phyloP scores from a whole-genome alignment of 2,888 invertebrate species.

The Myopa tessellatipennis region DNA sequence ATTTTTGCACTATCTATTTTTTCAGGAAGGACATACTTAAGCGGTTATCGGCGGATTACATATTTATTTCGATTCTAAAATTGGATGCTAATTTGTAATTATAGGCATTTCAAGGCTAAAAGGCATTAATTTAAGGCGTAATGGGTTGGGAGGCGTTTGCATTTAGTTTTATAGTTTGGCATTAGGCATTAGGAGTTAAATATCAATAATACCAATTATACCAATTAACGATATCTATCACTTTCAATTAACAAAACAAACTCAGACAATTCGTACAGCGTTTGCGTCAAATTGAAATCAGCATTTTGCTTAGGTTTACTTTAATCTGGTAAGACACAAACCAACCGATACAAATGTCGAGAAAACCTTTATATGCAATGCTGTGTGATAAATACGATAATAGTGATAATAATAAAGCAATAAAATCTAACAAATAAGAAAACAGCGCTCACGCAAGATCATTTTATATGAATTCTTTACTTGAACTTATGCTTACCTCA shows the following conservation, averaged over 20 bases:
- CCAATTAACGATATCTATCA: slow-evolving; percentile 49
- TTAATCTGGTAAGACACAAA: neutral
- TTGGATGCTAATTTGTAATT: neutral
- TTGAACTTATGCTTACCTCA: too few relatives aligned
- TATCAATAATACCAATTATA: neutral
- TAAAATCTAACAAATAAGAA: slow-evolving; percentile 58
- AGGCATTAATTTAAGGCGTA: slow-evolving; percentile 31
- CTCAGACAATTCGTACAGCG: slow-evolving; percentile 67
- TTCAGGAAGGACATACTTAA: neutral
- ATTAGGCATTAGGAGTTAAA: slow-evolving; percentile 10
- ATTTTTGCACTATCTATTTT: neutral
- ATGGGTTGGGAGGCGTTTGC: slow-evolving; percentile 24
- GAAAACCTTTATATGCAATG: slow-evolving; percentile 57
- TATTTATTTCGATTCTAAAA: neutral
- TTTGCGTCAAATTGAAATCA: slow-evolving; percentile 58
- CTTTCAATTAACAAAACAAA: slow-evolving; percentile 57
- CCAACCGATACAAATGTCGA: neutral
- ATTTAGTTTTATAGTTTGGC: slow-evolving; percentile 27
- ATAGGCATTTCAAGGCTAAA: slow-evolving; percentile 11
- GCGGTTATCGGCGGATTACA: slow-evolving; percentile 14
- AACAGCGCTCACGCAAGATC: neutral
- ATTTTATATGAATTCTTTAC: too few relatives aligned
- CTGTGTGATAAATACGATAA: slow-evolving; percentile 58
- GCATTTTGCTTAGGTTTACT: slow-evolving; percentile 56
- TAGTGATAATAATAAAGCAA: slow-evolving; percentile 42